Percentiles rank a stretch among this genome's conserved stretches.
Conservation (phyloP, 2,888 invertebrate species). For the Papilio elwesi region DNA sequence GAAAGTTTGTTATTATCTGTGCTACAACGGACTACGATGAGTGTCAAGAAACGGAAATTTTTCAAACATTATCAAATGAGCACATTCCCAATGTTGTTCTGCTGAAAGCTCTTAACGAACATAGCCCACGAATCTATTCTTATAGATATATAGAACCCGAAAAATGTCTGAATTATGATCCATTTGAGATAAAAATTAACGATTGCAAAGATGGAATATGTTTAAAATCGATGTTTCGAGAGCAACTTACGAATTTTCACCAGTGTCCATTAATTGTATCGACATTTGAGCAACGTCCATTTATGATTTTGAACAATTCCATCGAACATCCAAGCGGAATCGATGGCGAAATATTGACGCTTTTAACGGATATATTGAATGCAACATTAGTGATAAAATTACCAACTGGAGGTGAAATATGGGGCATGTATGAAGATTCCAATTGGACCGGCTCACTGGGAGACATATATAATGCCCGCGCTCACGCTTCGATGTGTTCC, state of each 20-base stretch:
- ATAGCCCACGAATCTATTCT: slow-evolving; percentile 50
- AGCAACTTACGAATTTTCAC: slow-evolving; percentile 57
- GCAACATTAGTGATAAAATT: slow-evolving; percentile 57
- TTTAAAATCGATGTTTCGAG: slow-evolving; percentile 54
- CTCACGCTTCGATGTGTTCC: slow-evolving; percentile 59
- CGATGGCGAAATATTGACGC: slow-evolving; percentile 61
- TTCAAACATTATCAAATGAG: slow-evolving; percentile 51
- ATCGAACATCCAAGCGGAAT: slow-evolving; percentile 54
- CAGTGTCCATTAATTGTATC: slow-evolving; percentile 59
- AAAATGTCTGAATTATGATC: slow-evolving; percentile 56
- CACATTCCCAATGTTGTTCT: slow-evolving; percentile 57
- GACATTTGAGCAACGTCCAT: slow-evolving; percentile 64
- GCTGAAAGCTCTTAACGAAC: slow-evolving; percentile 48
- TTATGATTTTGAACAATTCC: slow-evolving; percentile 59
- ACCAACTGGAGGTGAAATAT: slow-evolving; percentile 51
- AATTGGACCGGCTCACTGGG: slow-evolving; percentile 71
- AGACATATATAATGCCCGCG: slow-evolving; percentile 57
- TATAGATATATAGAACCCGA: slow-evolving; percentile 53
- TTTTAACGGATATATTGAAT: slow-evolving; percentile 57
- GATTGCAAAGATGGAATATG: slow-evolving; percentile 51
- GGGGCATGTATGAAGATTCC: slow-evolving; percentile 55
- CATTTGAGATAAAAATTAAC: slow-evolving; percentile 50
- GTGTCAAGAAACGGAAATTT: slow-evolving; percentile 57
- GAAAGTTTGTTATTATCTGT: slow-evolving; percentile 60
- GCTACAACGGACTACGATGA: slow-evolving; percentile 46